Evolutionary conservation across 2,888 invertebrate genomes (phyloP).

Genomic region (Eristalis intricaria): DNA sequence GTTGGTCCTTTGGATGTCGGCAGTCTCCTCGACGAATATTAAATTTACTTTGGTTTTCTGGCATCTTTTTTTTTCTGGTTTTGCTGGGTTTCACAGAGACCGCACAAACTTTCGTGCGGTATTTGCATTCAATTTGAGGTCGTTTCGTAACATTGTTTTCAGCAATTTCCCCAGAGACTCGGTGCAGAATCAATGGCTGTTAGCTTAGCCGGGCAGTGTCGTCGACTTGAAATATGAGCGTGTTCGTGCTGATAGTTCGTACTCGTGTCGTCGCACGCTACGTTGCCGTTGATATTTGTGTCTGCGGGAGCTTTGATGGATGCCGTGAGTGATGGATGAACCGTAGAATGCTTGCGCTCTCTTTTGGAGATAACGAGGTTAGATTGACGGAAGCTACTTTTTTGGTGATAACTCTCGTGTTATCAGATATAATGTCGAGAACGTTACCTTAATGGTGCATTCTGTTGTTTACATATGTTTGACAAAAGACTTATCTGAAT

Average conservation of each 20-base stretch:
- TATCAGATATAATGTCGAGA: no score
- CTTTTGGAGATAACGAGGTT: no score
- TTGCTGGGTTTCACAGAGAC: neutral
- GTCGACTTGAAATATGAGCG: neutral
- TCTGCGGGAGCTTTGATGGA: neutral
- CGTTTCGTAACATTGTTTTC: neutral
- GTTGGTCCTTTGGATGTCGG: neutral
- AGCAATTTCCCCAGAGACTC: neutral
- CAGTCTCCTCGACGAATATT: neutral
- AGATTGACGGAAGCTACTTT: no score
- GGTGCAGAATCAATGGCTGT: neutral
- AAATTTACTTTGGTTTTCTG: neutral
- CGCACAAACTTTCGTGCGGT: conserved; percentile 1
- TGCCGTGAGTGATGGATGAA: neutral
- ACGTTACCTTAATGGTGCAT: no score
- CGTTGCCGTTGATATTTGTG: neutral
- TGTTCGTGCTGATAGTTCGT: neutral
- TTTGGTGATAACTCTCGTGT: no score
- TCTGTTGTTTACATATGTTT: no score
- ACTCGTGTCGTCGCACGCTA: neutral
- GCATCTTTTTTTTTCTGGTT: neutral
- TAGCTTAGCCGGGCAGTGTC: neutral
- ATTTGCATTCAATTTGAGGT: neutral
- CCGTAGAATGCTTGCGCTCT: no score
- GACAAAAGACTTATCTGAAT: no score